Conservation (phyloP, 2,113 vertebrate species). For the Vulpes ferrilata region DNA sequence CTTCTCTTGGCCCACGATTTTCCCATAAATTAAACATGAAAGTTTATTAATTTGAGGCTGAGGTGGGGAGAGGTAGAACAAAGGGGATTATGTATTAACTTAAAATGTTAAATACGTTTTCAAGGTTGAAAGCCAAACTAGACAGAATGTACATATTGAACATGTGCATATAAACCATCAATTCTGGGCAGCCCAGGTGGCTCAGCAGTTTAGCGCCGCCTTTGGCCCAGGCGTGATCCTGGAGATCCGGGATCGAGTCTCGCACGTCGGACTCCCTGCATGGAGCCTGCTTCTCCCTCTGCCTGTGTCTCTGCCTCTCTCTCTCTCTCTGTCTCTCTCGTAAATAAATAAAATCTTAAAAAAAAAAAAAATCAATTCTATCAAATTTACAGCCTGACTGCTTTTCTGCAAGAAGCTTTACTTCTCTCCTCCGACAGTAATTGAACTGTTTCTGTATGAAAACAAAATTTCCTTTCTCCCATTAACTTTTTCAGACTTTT, state of each 20-base stretch:
- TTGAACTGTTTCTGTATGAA: not conserved
- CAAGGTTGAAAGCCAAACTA: not conserved
- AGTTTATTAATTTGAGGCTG: constrained; percentile 12
- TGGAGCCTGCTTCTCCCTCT: no score
- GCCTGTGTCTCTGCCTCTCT: no score
- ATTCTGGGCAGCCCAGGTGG: not conserved
- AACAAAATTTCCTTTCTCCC: not conserved
- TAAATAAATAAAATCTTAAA: no score
- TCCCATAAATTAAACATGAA: not conserved
- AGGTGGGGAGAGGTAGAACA: not conserved
- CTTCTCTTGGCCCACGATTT: not conserved
- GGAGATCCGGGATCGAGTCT: no score
- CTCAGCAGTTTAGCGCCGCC: no score
- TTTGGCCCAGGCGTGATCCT: no score
- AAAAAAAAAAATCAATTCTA: not conserved
- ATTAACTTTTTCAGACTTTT: not conserved
- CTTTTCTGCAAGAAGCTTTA: constrained; percentile 4
- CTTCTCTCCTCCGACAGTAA: not conserved
- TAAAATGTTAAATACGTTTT: constrained; percentile 39
- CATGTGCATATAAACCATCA: not conserved
- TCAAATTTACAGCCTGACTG: not conserved
- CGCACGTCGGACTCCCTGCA: no score
- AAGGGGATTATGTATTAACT: constrained; percentile 9
- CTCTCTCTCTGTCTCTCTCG: no score
- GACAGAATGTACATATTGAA: not conserved